A percentile compares a stretch with the other conserved stretches of the same genome.
phyloP scores from a whole-genome alignment of 2,888 invertebrate genomes.

The Pandemis corylana region DNA sequence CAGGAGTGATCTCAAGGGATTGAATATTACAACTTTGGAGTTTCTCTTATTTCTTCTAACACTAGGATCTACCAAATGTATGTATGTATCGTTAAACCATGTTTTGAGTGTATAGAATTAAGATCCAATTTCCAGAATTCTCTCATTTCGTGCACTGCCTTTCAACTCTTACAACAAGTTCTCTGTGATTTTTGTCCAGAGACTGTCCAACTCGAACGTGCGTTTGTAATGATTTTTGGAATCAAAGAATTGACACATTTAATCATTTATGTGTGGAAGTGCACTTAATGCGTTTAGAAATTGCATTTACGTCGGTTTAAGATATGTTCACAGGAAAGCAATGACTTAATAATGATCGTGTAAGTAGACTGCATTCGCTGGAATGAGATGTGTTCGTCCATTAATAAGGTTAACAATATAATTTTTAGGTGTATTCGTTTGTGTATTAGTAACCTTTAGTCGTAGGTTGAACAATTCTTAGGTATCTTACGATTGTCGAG shows the following conservation, averaged over 20 bases:
- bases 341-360: slow-evolving; percentile 74
- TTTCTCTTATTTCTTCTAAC: slow-evolving; percentile 51
- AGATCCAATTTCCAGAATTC: slow-evolving; percentile 49
- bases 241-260: slow-evolving; percentile 57
- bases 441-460: slow-evolving; percentile 66
- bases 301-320: slow-evolving; percentile 64
- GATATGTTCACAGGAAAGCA: slow-evolving; percentile 71
- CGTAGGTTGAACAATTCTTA: slow-evolving; percentile 56
- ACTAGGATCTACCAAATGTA: slow-evolving; percentile 47
- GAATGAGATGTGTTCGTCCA: slow-evolving; percentile 85
- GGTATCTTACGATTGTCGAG: slow-evolving; percentile 44
- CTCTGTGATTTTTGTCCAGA: slow-evolving; percentile 50
- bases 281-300: slow-evolving; percentile 73
- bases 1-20: slow-evolving; percentile 76
- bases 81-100: slow-evolving; percentile 52
- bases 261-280: slow-evolving; percentile 60
- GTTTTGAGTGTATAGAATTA: slow-evolving; percentile 59
- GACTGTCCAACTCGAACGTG: slow-evolving; percentile 37
- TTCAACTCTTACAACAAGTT: slow-evolving; percentile 51
- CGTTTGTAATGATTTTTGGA: slow-evolving; percentile 49
- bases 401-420: slow-evolving; percentile 74
- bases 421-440: slow-evolving; percentile 76
- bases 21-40: slow-evolving; percentile 60
- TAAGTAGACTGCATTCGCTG: slow-evolving; percentile 82
- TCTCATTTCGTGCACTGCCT: slow-evolving; percentile 70